Base-by-base conservation (phyloP, 1,140 invertebrate species). In the Apis dorsata region DNA sequence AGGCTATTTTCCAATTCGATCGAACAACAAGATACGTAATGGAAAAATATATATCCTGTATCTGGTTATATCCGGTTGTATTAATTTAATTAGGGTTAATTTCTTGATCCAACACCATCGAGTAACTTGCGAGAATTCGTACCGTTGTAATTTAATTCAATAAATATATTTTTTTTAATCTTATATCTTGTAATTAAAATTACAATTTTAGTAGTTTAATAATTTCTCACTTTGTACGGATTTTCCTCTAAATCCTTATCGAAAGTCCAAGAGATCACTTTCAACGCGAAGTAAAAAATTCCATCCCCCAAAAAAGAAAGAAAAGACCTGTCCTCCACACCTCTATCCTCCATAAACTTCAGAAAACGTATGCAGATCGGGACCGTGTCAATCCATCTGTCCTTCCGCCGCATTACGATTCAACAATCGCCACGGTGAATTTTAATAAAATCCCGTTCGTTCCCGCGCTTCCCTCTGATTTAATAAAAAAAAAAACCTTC, bases 331-430 rank as follows among this genome's bases (percentile, higher is more conserved):
- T 34, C 34, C 34, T 34, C 70, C 10, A 17, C 21, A 9, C 4
- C 13, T 73, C 4, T 34, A 63, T 12, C 17, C 57, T 24, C 57
- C 28, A 12, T 15, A 21, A 24, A 7, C 5, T 19, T 34, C 51
- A 5, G 9, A 8, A 19, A 81, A 17, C 13, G 73, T 74, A 81
- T 81, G 72, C 63, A 68, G 63, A 81, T 76, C 53, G 63, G 19
- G 24, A 44, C 5, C 79, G 13, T 81, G 79, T 76, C 72, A 28
- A 51, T 81, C 79, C 79, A 81, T 81, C 77, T 79, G 77, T 49
- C 44, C n/a, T 7, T 17, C n/a, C 15, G 24, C 15, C 63, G 53
- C 57, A 68, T 81, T 75, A 76, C 72, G 79, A 76, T 81, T 81
- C 79, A 59, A 75, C 79, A 76, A 68, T 60, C 53, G 15, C 24